Base-by-base conservation (phyloP, 2,113 vertebrate genomes). In the Eudyptes chrysolophus region DNA sequence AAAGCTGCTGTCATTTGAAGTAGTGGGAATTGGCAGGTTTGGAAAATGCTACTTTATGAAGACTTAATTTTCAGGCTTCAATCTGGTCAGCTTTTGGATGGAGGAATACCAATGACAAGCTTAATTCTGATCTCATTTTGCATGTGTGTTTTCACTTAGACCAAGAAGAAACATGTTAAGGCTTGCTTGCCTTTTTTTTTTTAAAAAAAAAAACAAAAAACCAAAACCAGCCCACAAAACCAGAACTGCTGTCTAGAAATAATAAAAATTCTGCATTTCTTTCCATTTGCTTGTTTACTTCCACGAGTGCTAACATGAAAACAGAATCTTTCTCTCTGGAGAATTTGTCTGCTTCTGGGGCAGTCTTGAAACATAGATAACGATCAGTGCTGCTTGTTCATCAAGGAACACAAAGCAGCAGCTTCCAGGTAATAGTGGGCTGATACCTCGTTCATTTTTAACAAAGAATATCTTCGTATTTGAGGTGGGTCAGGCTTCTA, bases 51-150 rank as follows among this genome's bases (percentile, higher is more conserved):
- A 6, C 22, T 86, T 92, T 51, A 70, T 62, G 54, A 84, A 76
- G 65, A 87, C 64, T 30, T 89, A 60, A 66, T 94, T 97, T 94
- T 88, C 32, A 65, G 61, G 30, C 71, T 88, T 84, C 77, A 72
- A 11, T 70, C 52, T 92, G 86, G 78, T 82, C 65, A 76, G 46
- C 46, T 79, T 68, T 87, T 54, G 64, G 24, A 20, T 38, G 58
- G 84, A 95, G 78, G 32, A 81, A 65, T 38, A 48, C 29, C 76
- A 48, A 2, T 36, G 49, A 29, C 44, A 71, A 17, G 13, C 38
- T 55, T 49, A 69, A 10, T 49, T 72, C 34, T 72, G 25, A 16
- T 78, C 58, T 83, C 11, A 9, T 62, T 68, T 64, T 75, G 11
- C 18, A 8, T 32, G 12, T n/a, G 21, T 46, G 22, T 77, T 76